phyloP scores from a whole-genome alignment of 1,140 invertebrate genomes.

The Drosophila ercepeae region DNA sequence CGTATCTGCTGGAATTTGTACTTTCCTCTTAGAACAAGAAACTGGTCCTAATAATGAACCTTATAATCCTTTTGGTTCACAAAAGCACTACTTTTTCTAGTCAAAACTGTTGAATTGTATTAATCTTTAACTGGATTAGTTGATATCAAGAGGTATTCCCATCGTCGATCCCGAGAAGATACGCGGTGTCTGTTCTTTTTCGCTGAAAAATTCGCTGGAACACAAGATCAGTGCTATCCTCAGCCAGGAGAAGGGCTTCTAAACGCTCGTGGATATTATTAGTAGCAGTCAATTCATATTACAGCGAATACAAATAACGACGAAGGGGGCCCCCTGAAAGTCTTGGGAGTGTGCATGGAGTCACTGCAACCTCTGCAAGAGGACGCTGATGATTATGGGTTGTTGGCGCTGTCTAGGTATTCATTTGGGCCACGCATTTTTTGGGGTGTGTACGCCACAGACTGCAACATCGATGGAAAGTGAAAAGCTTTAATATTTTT shows the following conservation, averaged over 20 bases:
- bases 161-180: not conserved
- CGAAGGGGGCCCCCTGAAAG: constrained; percentile 6
- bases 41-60: too few species aligned
- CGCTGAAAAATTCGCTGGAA: constrained; percentile 30
- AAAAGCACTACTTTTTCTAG: too few species aligned
- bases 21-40: too few species aligned
- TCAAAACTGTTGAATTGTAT: too few species aligned
- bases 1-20: too few species aligned
- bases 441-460: constrained; percentile 56
- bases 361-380: constrained; percentile 7
- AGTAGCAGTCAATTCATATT: constrained; percentile 76
- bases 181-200: constrained; percentile 3
- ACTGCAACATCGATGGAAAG: constrained; percentile 46
- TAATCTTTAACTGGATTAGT: not conserved
- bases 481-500: constrained; percentile 74
- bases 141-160: not conserved
- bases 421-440: constrained; percentile 69
- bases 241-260: constrained; percentile 23
- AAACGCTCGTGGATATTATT: constrained; percentile 74
- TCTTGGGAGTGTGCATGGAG: constrained; percentile 5
- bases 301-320: constrained; percentile 73
- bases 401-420: constrained; percentile 70
- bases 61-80: too few species aligned
- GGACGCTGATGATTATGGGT: constrained; percentile 70
- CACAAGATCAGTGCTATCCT: constrained; percentile 19